These are phyloP conservation scores for Corythoichthys haematopterus DNA, from an alignment of 2,113 vertebrate genomes.

Conservation along the genomic window DNA sequence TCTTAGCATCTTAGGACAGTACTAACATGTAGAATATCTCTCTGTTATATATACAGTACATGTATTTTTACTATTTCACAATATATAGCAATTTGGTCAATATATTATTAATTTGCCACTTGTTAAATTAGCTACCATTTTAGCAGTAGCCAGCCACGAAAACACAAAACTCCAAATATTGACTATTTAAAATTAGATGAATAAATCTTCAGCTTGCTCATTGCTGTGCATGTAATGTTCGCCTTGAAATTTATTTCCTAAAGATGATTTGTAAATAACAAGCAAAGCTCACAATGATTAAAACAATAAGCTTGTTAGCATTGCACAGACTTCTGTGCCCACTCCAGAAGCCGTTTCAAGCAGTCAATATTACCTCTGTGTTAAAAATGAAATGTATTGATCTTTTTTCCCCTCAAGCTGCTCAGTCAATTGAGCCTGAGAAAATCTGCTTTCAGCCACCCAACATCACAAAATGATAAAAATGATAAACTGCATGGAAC, in stretches of 20 bases:
- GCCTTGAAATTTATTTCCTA: neutral
- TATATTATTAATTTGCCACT: neutral
- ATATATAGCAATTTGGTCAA: neutral
- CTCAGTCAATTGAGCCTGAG: constrained; percentile 61
- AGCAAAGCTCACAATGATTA: constrained; percentile 62
- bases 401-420: constrained; percentile 54
- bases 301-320: constrained; percentile 63
- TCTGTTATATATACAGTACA: neutral
- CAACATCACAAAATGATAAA: constrained; percentile 14
- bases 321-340: constrained; percentile 27
- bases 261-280: neutral
- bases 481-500: constrained; percentile 26
- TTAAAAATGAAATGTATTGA: constrained; percentile 76
- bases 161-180: neutral
- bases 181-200: neutral
- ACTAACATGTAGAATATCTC: neutral
- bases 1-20: neutral
- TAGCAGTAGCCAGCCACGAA: neutral
- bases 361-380: constrained; percentile 61
- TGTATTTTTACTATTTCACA: neutral
- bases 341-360: constrained; percentile 43
- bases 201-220: neutral
- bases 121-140: neutral
- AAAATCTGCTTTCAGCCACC: constrained; percentile 53
- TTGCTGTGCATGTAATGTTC: neutral